Evolutionary conservation across 2,888 invertebrate species (phyloP).

Genomic region (Trissolcus japonicus): DNA sequence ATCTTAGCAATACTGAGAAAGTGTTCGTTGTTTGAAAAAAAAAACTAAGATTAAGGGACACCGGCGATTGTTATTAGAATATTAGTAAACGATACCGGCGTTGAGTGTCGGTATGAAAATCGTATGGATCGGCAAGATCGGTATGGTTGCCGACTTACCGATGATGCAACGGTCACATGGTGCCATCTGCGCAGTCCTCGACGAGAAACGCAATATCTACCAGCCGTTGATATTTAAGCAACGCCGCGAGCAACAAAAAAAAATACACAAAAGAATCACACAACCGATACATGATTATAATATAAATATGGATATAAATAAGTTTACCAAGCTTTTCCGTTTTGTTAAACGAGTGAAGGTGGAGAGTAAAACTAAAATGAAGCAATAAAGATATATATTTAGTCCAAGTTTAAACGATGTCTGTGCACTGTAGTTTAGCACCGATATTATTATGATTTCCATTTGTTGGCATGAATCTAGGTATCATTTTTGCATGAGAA

Average conservation of each 20-base stretch:
- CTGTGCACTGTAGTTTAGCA: constrained; percentile 47
- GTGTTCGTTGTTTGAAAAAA: constrained; percentile 31
- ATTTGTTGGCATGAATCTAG: not conserved
- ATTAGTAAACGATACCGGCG: constrained; percentile 21
- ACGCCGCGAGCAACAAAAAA: constrained; percentile 45
- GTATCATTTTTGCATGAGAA: too few relatives aligned
- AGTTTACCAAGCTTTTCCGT: constrained; percentile 51
- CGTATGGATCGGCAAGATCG: constrained; percentile 10
- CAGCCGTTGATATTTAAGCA: constrained; percentile 45
- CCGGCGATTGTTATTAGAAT: constrained; percentile 44
- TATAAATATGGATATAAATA: constrained; percentile 22
- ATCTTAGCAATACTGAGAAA: constrained; percentile 29
- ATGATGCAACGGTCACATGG: constrained; percentile 37
- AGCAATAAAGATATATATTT: constrained; percentile 60
- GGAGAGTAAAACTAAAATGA: constrained; percentile 57
- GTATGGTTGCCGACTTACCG: constrained; percentile 44
- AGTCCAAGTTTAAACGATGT: constrained; percentile 58
- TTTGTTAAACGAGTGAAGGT: constrained; percentile 53
- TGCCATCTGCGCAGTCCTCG: constrained; percentile 46
- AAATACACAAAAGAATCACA: constrained; percentile 28
- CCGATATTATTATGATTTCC: not conserved
- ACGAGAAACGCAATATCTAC: constrained; percentile 19
- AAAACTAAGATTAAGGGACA: constrained; percentile 8
- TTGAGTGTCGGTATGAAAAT: constrained; percentile 35
- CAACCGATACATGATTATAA: constrained; percentile 33